These are phyloP conservation scores for Trachelus iudaicus DNA, from an alignment of 2,888 invertebrate species.

Conservation along the genomic window DNA sequence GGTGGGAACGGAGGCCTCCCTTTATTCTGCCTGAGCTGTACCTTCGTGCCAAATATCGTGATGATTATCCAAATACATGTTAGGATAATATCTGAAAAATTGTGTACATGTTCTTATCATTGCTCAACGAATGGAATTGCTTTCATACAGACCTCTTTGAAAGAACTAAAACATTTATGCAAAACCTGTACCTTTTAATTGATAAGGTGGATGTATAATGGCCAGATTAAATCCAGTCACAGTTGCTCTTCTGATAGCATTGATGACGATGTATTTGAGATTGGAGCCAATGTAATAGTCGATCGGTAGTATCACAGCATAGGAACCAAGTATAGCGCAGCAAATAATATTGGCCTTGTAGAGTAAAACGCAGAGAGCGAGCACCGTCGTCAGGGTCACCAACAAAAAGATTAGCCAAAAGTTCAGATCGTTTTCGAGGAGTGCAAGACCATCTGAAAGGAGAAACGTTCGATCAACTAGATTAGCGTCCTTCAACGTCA, in stretches of 20 bases:
- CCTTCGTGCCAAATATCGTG: constrained; percentile 67
- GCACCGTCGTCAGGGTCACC: constrained; percentile 67
- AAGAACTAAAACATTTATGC: not conserved
- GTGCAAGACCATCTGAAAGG: constrained; percentile 64
- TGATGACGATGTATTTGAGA: constrained; percentile 77
- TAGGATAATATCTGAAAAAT: constrained; percentile 69
- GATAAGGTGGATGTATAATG: constrained; percentile 72
- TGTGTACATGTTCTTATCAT: not conserved
- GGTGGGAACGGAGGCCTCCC: constrained; percentile 75
- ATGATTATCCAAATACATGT: constrained; percentile 70
- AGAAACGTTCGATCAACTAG: constrained; percentile 23
- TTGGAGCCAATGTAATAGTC: constrained; percentile 75
- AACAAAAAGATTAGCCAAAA: constrained; percentile 74
- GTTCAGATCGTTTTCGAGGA: constrained; percentile 69
- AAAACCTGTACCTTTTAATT: constrained; percentile 69
- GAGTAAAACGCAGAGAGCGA: constrained; percentile 68
- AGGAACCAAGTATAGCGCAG: constrained; percentile 75
- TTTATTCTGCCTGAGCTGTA: constrained; percentile 70
- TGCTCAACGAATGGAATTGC: not conserved
- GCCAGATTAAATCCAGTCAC: constrained; percentile 72
- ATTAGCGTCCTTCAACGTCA: not conserved
- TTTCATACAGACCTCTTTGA: not conserved
- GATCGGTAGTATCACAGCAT: constrained; percentile 71
- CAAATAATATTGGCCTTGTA: constrained; percentile 72
- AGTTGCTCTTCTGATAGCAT: constrained; percentile 73